Evolutionary conservation across 1,140 invertebrate genomes (phyloP).

Genomic region (Calephelis virginiensis): DNA sequence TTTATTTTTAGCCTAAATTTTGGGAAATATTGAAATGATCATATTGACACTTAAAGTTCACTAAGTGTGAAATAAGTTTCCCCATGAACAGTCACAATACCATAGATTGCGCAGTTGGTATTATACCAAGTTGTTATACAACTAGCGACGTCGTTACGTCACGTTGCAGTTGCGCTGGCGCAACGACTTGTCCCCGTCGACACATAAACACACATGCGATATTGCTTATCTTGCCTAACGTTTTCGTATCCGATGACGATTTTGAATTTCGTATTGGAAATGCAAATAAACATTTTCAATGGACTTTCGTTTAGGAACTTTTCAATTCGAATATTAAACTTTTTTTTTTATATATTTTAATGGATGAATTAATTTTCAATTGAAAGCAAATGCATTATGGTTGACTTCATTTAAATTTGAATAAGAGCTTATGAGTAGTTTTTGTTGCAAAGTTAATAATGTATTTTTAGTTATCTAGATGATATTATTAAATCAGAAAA

Average conservation of each 20-base stretch:
- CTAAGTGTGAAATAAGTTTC: conserved; percentile 7
- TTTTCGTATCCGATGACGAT: background rate
- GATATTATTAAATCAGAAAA: too few relatives aligned
- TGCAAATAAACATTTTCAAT: background rate
- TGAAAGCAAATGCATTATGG: too few relatives aligned
- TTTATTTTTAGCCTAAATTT: too few relatives aligned
- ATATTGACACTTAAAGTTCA: background rate
- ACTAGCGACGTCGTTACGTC: conserved; percentile 48
- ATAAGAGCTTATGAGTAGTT: too few relatives aligned
- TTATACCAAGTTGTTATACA: conserved; percentile 55
- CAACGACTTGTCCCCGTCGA: conserved; percentile 39
- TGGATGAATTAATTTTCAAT: too few relatives aligned
- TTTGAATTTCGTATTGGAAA: background rate
- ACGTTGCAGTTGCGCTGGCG: conserved; percentile 36
- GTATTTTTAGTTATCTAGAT: too few relatives aligned
- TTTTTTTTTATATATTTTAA: too few relatives aligned
- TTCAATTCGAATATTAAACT: too few relatives aligned
- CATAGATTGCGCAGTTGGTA: conserved; percentile 44
- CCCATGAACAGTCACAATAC: conserved; percentile 5
- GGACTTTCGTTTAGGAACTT: too few relatives aligned
- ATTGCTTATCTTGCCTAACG: conserved; percentile 35
- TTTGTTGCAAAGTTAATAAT: too few relatives aligned
- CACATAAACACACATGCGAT: conserved; percentile 58
- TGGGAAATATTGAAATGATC: too few relatives aligned
- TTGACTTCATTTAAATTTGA: too few relatives aligned